These are phyloP conservation scores for Drosophila anceps DNA, from an alignment of 2,888 invertebrate species.

Conservation along the genomic window DNA sequence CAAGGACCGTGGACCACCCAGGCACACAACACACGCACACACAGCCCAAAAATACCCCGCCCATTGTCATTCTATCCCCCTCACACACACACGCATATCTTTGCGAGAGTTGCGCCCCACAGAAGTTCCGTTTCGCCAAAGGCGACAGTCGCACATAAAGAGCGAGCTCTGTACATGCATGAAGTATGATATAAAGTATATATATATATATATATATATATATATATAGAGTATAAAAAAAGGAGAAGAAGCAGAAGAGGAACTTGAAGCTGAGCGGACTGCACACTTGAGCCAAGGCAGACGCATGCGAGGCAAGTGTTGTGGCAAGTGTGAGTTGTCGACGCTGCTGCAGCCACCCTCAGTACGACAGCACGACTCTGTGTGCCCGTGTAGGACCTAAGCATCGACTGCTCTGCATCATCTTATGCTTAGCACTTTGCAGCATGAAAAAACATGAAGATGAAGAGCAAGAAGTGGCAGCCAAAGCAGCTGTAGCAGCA, in stretches of 20 bases:
- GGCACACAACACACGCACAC: background rate
- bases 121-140: constrained; percentile 34
- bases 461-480: background rate
- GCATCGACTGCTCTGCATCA: constrained; percentile 50
- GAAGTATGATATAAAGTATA: constrained; percentile 6
- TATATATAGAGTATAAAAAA: background rate
- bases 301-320: constrained; percentile 33
- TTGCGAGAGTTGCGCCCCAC: constrained; percentile 27
- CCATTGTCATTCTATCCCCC: background rate
- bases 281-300: constrained; percentile 45
- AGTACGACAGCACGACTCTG: constrained; percentile 21
- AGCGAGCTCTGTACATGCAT: constrained; percentile 6
- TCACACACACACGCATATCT: background rate
- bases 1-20: constrained; percentile 47
- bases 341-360: constrained; percentile 45
- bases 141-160: constrained; percentile 25
- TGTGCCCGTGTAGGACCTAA: constrained; percentile 37
- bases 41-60: background rate
- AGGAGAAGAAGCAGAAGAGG: background rate
- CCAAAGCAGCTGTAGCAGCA: background rate
- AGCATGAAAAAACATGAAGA: background rate
- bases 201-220: too few relatives aligned
- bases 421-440: constrained; percentile 51
- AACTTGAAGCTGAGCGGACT: constrained; percentile 51
- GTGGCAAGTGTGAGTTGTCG: constrained; percentile 21